Base-by-base conservation (phyloP, 2,797 vertebrate genomes). In the Enteromius mattozi region DNA sequence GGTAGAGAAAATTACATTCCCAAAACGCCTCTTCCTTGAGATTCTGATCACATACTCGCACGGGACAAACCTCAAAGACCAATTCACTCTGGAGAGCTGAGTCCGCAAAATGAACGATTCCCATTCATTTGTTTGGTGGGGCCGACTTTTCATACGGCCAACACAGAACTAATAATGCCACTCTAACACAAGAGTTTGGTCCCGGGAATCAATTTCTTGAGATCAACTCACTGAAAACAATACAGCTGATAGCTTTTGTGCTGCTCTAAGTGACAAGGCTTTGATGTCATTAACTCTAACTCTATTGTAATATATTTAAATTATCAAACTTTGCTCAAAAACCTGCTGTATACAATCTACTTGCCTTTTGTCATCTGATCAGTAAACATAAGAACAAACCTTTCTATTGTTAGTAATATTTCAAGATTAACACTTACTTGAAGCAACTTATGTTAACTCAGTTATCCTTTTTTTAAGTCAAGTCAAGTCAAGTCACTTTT, bases 1-100 rank as follows among this genome's bases (percentile, higher is more conserved):
- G 89, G 68, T 76, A 79, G 61, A 83, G 79, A 82, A 86, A 88
- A 91, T 85, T 81, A 88, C 81, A 86, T 90, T 89, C 90, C 74
- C 78, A 84, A 47, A 78, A 80, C 87, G 75, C 81, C 54, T 37
- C 78, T 27, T 78, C 63, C 88, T 90, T 84, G 83, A 83, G 81
- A 89, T 51, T 66, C 84, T 72, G 68, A 77, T 84, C 75, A 30
- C 81, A 88, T 86, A 81, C 51, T 82, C 71, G 77, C 80, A 81
- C 49, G 84, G 86, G 83, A 88, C 81, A 71, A 63, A 76, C 27
- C 37, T 30, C 78, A 45, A 27, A 65, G 37, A 61, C 69, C 78
- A 78, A 83, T 81, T 70, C 76, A 78, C 45, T 45, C 35, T 49
- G 30, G 82, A 85, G 82, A 82, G 88, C 88, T 87, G 86, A 88